phyloP scores from a whole-genome alignment of 1,140 invertebrate species.

The Calycopis cecrops region DNA sequence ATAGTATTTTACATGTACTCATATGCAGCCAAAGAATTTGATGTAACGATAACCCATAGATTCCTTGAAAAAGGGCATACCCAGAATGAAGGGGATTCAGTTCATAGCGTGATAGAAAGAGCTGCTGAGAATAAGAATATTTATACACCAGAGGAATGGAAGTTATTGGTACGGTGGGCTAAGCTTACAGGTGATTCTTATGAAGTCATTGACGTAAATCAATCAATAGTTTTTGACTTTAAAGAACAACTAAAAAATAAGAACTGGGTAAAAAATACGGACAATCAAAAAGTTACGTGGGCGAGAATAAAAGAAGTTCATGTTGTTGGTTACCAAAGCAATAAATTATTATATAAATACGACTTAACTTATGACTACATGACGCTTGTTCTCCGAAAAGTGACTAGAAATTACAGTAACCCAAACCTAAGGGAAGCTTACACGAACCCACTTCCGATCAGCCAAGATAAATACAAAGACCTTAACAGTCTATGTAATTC shows the following conservation, averaged over 20 bases:
- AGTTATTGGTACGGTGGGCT: background rate
- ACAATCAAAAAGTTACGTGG: conserved; percentile 9
- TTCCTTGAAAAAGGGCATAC: conserved; percentile 15
- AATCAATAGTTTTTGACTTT: conserved; percentile 10
- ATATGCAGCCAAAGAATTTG: conserved; percentile 8
- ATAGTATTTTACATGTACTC: conserved; percentile 9
- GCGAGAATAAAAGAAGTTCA: conserved; percentile 9
- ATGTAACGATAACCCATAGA: conserved; percentile 10
- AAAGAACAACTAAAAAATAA: conserved; percentile 9
- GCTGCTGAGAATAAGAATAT: background rate
- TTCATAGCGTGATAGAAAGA: too few relatives aligned
- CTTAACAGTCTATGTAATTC: too few relatives aligned
- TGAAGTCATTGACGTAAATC: background rate
- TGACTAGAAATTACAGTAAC: too few relatives aligned
- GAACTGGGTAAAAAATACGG: conserved; percentile 9
- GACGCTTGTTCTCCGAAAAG: too few relatives aligned
- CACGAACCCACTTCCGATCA: too few relatives aligned
- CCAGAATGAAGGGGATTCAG: conserved; percentile 15
- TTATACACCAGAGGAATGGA: conserved; percentile 13
- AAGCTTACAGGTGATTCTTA: conserved; percentile 7
- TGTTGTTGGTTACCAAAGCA: background rate
- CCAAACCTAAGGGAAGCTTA: too few relatives aligned
- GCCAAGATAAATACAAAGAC: too few relatives aligned
- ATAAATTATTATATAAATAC: conserved; percentile 11
- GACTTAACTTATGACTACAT: too few relatives aligned